phyloP scores from a whole-genome alignment of 2,113 vertebrate species.

The Pandion haliaetus region DNA sequence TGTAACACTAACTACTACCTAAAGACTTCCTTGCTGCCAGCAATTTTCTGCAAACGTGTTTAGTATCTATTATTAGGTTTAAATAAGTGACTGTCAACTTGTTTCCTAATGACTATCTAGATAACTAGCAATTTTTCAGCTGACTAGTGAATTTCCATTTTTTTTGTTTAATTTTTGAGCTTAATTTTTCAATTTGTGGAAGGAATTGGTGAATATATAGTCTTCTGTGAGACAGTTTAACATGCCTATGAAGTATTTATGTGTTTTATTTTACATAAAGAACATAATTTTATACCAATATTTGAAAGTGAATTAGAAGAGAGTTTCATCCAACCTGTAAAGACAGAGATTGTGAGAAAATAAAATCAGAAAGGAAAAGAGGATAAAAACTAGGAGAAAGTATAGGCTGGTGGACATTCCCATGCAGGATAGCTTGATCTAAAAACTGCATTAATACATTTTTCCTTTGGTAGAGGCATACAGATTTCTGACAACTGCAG shows the following conservation, averaged over 20 bases:
- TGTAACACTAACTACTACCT: background rate
- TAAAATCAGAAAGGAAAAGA: background rate
- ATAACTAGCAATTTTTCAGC: background rate
- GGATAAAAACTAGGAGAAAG: background rate
- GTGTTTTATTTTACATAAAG: background rate
- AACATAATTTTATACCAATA: background rate
- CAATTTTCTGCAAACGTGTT: background rate
- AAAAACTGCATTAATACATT: background rate
- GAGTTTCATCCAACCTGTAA: background rate
- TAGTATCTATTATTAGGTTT: background rate
- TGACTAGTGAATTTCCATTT: background rate
- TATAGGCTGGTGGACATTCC: background rate
- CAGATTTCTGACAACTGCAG: background rate
- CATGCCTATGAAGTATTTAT: background rate
- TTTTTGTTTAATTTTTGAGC: background rate
- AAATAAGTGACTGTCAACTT: background rate
- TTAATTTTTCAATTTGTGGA: background rate
- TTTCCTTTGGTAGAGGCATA: background rate
- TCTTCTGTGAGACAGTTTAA: background rate
- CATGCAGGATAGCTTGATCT: background rate
- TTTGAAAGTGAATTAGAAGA: background rate
- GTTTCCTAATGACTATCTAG: background rate
- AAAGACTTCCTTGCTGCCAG: background rate
- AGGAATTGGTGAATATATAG: background rate
- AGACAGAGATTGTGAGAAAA: background rate